A percentile compares a stretch with the other conserved stretches of the same genome.
Conservation (phyloP, 1,140 invertebrate species). For the Saxidomus purpurata region DNA sequence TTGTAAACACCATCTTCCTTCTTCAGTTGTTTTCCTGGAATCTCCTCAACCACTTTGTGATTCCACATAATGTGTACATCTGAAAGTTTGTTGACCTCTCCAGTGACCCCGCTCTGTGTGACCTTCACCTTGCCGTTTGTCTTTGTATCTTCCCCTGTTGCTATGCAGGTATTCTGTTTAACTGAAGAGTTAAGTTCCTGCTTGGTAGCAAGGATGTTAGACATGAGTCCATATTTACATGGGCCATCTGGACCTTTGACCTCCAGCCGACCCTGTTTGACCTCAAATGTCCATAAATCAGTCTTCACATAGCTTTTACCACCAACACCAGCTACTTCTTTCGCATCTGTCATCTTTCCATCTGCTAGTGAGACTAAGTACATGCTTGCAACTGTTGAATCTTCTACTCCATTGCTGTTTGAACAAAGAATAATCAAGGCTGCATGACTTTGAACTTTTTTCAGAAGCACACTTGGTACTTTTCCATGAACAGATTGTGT, state of each 20-base stretch:
- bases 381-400: conserved; percentile 69
- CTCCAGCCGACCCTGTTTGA: conserved; percentile 43
- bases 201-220: conserved; percentile 61
- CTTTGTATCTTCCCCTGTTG: conserved; percentile 64
- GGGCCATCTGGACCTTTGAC: conserved; percentile 73
- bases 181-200: neutral
- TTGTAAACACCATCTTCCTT: conserved; percentile 51
- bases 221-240: conserved; percentile 73
- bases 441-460: conserved; percentile 54
- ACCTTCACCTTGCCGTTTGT: conserved; percentile 64
- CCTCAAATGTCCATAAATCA: conserved; percentile 73
- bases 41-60: conserved; percentile 48
- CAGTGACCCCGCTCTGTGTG: conserved; percentile 57
- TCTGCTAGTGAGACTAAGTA: conserved; percentile 64
- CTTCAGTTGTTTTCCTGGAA: conserved; percentile 50
- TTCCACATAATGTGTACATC: conserved; percentile 70
- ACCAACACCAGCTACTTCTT: conserved; percentile 57
- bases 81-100: conserved; percentile 64
- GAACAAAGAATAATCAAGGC: conserved; percentile 74
- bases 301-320: conserved; percentile 56
- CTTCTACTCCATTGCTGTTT: conserved; percentile 74
- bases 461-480: conserved; percentile 37
- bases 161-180: conserved; percentile 63
- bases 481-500: conserved; percentile 66
- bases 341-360: neutral